Evolutionary conservation across 2,113 vertebrate genomes (phyloP), one percentile per base, ranked within the genome.

Genomic region (Alligator sinensis): DNA sequence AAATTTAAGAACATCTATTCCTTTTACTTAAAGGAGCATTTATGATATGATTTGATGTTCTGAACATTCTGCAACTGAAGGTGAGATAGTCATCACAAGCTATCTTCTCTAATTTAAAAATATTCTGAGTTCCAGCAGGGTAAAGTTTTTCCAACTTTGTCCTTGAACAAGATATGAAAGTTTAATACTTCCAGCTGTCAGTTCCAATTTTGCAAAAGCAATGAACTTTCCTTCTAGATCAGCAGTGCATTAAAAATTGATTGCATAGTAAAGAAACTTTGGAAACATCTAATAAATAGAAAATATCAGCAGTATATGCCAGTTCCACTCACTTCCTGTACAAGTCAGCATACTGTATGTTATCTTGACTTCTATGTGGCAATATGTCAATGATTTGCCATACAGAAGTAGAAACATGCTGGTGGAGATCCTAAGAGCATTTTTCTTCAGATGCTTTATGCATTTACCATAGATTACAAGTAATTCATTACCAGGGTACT

Each of bases 181-280:
- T 81, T 95, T 84, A 86, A 93, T 89, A 93, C 25, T 74, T 74
- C 19, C 85, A 94, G 62, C 17, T 84, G 81, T 80, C 82, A 91
- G 64, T 77, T 86, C 60, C 68, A 55, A 86, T 86, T 34, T 4
- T 91, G 21, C 75, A 34, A 83, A 84, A 85, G 58, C 19, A 90
- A 82, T 64, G 80, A 85, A 83, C n/a, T 54, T 86, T 9, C 14
- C 14, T 85, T 18, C 64, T 60, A 84, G 61, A 84, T 9, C 13
- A 95, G 64, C n/a, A 89, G 0, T 87, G 57, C 83, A 78, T 84
- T 86, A 90, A 79, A 85, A 93, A 86, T 54, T 54, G 74, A 72
- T 88, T 91, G 79, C 9, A 64, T 59, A 59, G 27, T 85, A 70
- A 93, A 84, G 78, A 92, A 93, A 86, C 6, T 54, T 87, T 34